Evolutionary conservation across 2,113 vertebrate species (phyloP), one percentile per base, ranked within the genome.

Genomic region (Eclectus roratus): DNA sequence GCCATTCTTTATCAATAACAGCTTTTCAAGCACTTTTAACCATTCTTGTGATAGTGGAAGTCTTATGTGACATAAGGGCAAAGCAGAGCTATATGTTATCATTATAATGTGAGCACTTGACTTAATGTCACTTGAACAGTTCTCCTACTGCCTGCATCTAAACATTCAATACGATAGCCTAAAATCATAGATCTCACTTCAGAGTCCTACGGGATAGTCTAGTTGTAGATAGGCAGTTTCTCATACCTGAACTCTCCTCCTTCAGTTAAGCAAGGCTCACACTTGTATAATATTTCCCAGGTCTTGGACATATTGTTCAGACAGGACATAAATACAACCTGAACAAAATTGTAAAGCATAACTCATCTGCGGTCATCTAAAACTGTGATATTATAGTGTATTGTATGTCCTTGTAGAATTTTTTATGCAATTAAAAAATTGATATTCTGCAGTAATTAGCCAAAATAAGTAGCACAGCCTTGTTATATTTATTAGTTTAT

Each of bases 1-100:
- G 72, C 46, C 80, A 81, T 92, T 92, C 80, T 80, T 93, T 80
- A 90, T 63, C 68, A 92, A 58, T 77, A 93, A 53, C 31, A 86
- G 47, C 72, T 78, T 92, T 80, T 74, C 64, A 78, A 83, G 68
- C 31, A 55, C 64, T 82, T 91, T 88, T 77, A 88, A 39, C 68
- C 27, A 50, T 78, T 80, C 77, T 44, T 43, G 37, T 53, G 49
- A 53, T 16, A 70, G 63, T 56, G 58, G 28, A 60, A 80, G 35
- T 65, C 66, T 85, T 80, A 46, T 18, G n/a, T 49, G 92, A 90
- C 53, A 65, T 70, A 80, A 87, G 61, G 52, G 61, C 8, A 14
- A 85, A 91, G 66, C 3, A 1, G 25, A 91, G 68, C 50, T 90
- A 27, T 86, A 43, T 39, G 46, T 88, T 86, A 73, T 41, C 76